A percentile compares a stretch with the other conserved stretches of the same genome.
phyloP scores from a whole-genome alignment of 1,140 invertebrate genomes.

The Colletes gigas region DNA sequence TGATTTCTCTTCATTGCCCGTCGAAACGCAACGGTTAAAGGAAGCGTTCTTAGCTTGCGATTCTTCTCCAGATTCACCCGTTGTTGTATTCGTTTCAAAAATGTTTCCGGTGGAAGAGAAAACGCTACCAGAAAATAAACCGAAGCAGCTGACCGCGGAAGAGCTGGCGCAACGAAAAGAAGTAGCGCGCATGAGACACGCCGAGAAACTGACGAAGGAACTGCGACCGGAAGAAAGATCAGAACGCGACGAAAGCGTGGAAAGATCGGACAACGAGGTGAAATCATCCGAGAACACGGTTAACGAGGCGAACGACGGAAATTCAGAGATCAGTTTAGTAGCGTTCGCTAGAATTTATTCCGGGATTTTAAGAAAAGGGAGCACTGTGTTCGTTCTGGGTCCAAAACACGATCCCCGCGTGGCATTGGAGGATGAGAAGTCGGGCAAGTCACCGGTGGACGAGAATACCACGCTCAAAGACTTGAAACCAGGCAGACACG shows the following conservation, averaged over 20 bases:
- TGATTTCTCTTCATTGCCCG: slow-evolving; percentile 86
- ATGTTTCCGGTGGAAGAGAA: slow-evolving; percentile 92
- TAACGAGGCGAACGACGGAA: slow-evolving; percentile 57
- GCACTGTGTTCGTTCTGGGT: slow-evolving; percentile 91
- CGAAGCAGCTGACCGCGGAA: slow-evolving; percentile 87
- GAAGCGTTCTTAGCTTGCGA: slow-evolving; percentile 88
- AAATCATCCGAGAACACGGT: slow-evolving; percentile 80
- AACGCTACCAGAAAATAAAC: slow-evolving; percentile 87
- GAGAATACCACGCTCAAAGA: slow-evolving; percentile 84
- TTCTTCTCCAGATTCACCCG: slow-evolving; percentile 84
- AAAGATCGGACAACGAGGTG: slow-evolving; percentile 66
- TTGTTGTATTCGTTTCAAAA: slow-evolving; percentile 97
- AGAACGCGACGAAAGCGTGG: slow-evolving; percentile 63
- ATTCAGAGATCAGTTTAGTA: slow-evolving; percentile 84
- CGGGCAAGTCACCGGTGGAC: slow-evolving; percentile 78
- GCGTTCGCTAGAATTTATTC: slow-evolving; percentile 97
- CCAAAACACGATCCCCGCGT: slow-evolving; percentile 92
- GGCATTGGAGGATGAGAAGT: slow-evolving; percentile 79
- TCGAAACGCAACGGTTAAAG: slow-evolving; percentile 88
- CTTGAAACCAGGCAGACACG: slow-evolving; percentile 84
- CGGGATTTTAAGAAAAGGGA: slow-evolving; percentile 90
- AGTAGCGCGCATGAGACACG: slow-evolving; percentile 84
- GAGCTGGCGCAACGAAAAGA: slow-evolving; percentile 89
- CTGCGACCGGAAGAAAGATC: background rate
- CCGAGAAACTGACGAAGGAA: slow-evolving; percentile 76